Base-by-base conservation (phyloP, 2,888 invertebrate genomes). In the Marronus borbonicus region DNA sequence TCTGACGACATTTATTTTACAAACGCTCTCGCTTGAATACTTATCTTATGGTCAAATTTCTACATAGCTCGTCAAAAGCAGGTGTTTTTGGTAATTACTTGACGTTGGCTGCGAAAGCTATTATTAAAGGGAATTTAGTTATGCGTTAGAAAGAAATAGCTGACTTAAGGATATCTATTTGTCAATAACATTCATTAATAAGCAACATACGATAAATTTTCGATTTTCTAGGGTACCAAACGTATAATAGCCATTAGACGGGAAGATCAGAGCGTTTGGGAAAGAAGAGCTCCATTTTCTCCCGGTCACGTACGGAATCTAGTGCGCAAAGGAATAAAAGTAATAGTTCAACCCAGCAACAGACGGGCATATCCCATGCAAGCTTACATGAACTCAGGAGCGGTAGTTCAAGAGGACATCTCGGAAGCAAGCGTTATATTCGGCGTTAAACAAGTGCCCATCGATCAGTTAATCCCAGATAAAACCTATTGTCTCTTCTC, bases 401-500 rank as follows among this genome's bases (percentile, higher is more conserved):
- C 99, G 0, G 91, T 94, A 14, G 93, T 99, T 64, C 96, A 96
- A 86, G 99, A 99, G 87, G 99, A 99, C 86, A 96, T 99, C 79
- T 96, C 96, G 83, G 97, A 98, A 85, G 98, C 99, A 0, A 95
- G 94, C 60, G 94, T 99, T 0, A 98, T 99, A 84, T 97, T 99
- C 85, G 99, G 99, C 0, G 99, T 99, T 3, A 99, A 99, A 86
- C 96, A 97, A 88, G 95, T 95, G 0, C 98, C 98, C 0, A 93
- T 97, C 8, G 98, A 98, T 85, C 93, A 95, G 58, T 91, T 99
- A 10, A 94, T 98, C 80, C 97, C 98, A 0, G 95, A 98, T 86
- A 98, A 98, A 89, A 99, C 99, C 0, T 99, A 99, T 87, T 98
- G 98, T 85, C 96, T 99, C 89, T 99, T 99, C 89, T 99, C 99